A percentile compares a stretch with the other conserved stretches of the same genome.
Conservation (phyloP, 2,113 vertebrate species). For the Machaerirhynchus nigripectus region DNA sequence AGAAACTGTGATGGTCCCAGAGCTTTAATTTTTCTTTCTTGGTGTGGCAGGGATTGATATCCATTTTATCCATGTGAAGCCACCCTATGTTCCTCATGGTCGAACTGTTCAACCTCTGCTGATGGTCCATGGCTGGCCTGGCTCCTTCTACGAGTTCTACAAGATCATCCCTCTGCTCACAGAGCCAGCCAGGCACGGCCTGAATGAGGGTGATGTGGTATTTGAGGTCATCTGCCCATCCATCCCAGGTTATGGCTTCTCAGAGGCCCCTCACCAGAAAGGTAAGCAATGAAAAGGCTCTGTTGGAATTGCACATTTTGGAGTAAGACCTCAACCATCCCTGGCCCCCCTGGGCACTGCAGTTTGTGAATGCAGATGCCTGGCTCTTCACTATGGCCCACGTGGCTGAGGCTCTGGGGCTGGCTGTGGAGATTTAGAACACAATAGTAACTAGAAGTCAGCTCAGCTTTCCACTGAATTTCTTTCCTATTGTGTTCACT, state of each 20-base stretch:
- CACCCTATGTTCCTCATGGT: conserved; percentile 57
- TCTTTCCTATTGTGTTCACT: not conserved
- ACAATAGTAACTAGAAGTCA: not conserved
- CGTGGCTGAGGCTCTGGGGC: not conserved
- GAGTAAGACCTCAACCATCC: not conserved
- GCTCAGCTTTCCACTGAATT: not conserved
- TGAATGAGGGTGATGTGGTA: conserved; percentile 49
- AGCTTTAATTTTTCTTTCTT: conserved; percentile 8
- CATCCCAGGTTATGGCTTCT: conserved; percentile 88
- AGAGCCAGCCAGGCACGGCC: not conserved
- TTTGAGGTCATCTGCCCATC: conserved; percentile 91
- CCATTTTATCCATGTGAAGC: conserved; percentile 85
- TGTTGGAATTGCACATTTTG: not conserved
- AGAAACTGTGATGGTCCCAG: not conserved
- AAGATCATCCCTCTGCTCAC: conserved; percentile 85
- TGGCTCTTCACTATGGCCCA: not conserved
- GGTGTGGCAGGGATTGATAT: conserved; percentile 79
- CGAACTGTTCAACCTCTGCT: conserved; percentile 76
- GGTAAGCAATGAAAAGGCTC: conserved; percentile 21
- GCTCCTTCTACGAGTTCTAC: conserved; percentile 91
- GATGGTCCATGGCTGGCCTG: conserved; percentile 89
- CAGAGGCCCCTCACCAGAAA: conserved; percentile 81
- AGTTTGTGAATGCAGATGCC: not conserved
- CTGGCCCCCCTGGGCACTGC: not conserved
- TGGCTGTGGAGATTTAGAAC: not conserved